phyloP scores from a whole-genome alignment of 1,140 invertebrate species.

The Drosophila murphyi region DNA sequence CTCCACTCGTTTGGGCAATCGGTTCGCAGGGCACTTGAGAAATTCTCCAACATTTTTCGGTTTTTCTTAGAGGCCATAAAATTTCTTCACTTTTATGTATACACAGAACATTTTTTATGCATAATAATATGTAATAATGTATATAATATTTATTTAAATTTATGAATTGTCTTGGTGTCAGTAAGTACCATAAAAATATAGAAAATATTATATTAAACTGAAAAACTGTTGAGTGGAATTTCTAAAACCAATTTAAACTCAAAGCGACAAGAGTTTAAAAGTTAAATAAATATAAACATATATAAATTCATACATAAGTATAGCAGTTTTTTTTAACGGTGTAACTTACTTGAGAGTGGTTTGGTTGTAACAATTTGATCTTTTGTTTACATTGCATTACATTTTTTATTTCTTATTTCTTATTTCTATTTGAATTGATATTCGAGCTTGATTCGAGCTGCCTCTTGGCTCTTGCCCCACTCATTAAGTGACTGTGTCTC shows the following conservation, averaged over 20 bases:
- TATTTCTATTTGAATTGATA: constrained; percentile 48
- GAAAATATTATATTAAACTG: too few relatives aligned
- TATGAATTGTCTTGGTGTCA: too few relatives aligned
- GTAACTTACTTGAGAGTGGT: constrained; percentile 32
- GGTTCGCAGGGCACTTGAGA: constrained; percentile 31
- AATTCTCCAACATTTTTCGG: neutral
- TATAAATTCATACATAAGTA: neutral
- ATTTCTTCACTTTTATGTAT: neutral
- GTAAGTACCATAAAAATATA: too few relatives aligned
- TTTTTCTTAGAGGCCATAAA: neutral
- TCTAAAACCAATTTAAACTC: too few relatives aligned
- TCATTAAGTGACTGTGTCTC: constrained; percentile 41
- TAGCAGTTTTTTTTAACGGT: neutral
- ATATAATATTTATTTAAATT: too few relatives aligned
- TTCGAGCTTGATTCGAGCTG: constrained; percentile 33
- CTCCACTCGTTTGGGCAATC: constrained; percentile 26
- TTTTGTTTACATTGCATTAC: constrained; percentile 60
- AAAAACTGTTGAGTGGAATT: too few relatives aligned
- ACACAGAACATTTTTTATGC: too few relatives aligned
- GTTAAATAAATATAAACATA: too few relatives aligned
- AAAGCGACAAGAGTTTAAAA: too few relatives aligned
- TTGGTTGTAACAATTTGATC: constrained; percentile 54
- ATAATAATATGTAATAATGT: too few relatives aligned
- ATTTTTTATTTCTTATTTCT: constrained; percentile 12
- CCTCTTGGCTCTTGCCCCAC: constrained; percentile 8